These are phyloP conservation scores for Neosilurus hyrtlii DNA, from an alignment of 2,797 vertebrate species.

Conservation along the genomic window DNA sequence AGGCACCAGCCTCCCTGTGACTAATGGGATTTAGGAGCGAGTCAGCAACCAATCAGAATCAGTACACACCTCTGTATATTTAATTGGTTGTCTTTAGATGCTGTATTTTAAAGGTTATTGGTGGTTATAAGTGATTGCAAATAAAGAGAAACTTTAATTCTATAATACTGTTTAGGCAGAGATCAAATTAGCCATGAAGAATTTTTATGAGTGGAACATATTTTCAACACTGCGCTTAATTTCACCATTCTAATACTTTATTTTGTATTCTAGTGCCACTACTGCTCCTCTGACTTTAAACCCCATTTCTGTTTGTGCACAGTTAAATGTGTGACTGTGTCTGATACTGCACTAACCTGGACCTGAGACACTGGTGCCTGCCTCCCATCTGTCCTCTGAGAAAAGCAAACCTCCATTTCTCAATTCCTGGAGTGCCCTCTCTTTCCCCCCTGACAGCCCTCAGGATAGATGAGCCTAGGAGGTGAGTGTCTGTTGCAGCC, in stretches of 20 bases:
- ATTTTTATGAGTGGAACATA: neutral
- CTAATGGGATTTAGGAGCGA: too few species aligned
- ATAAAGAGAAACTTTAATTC: neutral
- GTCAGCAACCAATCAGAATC: neutral
- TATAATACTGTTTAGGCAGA: neutral
- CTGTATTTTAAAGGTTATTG: neutral
- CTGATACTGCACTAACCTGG: slow-evolving; percentile 6
- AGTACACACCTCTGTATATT: neutral
- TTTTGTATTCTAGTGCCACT: neutral
- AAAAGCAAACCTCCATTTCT: neutral
- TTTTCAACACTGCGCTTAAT: neutral
- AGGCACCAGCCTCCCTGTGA: too few species aligned
- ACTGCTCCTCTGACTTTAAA: neutral
- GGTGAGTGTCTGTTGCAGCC: slow-evolving; percentile 38
- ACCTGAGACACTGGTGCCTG: neutral
- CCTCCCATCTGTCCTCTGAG: neutral
- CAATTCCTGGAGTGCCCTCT: neutral
- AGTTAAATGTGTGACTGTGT: slow-evolving; percentile 19
- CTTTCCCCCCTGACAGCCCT: neutral
- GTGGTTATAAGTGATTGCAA: neutral
- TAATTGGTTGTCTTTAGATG: neutral
- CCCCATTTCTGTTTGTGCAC: slow-evolving; percentile 24
- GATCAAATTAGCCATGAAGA: neutral
- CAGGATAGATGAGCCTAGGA: slow-evolving; percentile 51
- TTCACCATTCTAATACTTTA: neutral